Conservation (phyloP, 2,888 invertebrate genomes). For the Chymomyza procnemis region DNA sequence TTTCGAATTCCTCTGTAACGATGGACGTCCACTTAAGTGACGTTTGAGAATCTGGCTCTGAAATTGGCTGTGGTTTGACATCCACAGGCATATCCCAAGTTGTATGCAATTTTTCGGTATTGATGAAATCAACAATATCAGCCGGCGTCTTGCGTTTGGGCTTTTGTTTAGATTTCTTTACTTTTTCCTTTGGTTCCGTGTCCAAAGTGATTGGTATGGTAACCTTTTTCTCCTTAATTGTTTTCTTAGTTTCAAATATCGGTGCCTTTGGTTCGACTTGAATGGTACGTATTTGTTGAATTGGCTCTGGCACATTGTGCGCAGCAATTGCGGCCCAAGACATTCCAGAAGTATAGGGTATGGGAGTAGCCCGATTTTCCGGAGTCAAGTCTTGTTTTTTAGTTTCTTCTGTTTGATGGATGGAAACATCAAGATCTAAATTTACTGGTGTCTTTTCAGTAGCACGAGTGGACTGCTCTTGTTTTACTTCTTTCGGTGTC, state of each 20-base stretch:
- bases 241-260: slow-evolving; percentile 15
- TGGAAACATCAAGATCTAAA: neutral
- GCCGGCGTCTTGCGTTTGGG: slow-evolving; percentile 42
- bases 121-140: slow-evolving; percentile 52
- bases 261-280: slow-evolving; percentile 31
- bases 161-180: slow-evolving; percentile 62
- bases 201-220: slow-evolving; percentile 47
- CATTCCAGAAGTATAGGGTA: slow-evolving; percentile 46
- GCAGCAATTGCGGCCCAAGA: slow-evolving; percentile 73
- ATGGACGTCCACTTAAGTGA: slow-evolving; percentile 38
- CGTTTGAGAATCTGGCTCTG: neutral
- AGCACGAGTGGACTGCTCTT: slow-evolving; percentile 3
- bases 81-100: neutral
- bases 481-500: slow-evolving; percentile 43
- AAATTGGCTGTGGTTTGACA: neutral
- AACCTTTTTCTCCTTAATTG: slow-evolving; percentile 29
- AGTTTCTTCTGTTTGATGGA: neutral
- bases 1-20: slow-evolving; percentile 41
- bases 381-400: neutral
- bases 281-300: slow-evolving; percentile 64
- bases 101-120: slow-evolving; percentile 41
- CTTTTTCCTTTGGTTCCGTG: slow-evolving; percentile 47
- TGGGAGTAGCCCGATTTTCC: neutral
- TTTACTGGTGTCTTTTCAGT: neutral
- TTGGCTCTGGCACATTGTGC: slow-evolving; percentile 71